Conservation (phyloP, 2,797 vertebrate genomes). For the Semotilus atromaculatus region DNA sequence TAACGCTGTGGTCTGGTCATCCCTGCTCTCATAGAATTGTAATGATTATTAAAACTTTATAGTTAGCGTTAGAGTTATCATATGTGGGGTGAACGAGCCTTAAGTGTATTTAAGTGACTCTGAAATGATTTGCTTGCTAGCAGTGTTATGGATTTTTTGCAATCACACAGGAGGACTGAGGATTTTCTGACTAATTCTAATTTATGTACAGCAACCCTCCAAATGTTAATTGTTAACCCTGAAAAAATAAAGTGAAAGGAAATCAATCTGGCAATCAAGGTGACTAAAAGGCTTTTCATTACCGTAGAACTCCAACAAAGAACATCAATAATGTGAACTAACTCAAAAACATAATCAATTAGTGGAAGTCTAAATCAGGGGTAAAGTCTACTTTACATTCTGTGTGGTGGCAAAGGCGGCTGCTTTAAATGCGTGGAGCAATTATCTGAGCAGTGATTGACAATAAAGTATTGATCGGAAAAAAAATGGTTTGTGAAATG, state of each 20-base stretch:
- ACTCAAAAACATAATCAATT: slow-evolving; percentile 7
- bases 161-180: background rate
- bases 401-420: too few relatives aligned
- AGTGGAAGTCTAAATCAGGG: slow-evolving; percentile 14
- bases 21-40: background rate
- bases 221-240: background rate
- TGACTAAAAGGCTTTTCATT: background rate
- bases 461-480: background rate
- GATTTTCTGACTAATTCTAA: background rate
- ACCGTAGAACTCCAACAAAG: background rate
- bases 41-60: background rate
- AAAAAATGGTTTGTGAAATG: background rate
- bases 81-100: background rate
- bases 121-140: background rate
- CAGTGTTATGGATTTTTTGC: too few relatives aligned
- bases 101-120: too few relatives aligned
- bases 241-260: slow-evolving; percentile 27
- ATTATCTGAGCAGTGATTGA: slow-evolving; percentile 5
- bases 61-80: background rate
- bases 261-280: slow-evolving; percentile 32
- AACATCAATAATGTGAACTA: background rate
- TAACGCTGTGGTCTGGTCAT: background rate
- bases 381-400: background rate
- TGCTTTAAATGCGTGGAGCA: background rate
- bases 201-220: background rate